Evolutionary conservation across 92 coral and sea anemone species (phyloP).

Genomic region (Porites lobata): DNA sequence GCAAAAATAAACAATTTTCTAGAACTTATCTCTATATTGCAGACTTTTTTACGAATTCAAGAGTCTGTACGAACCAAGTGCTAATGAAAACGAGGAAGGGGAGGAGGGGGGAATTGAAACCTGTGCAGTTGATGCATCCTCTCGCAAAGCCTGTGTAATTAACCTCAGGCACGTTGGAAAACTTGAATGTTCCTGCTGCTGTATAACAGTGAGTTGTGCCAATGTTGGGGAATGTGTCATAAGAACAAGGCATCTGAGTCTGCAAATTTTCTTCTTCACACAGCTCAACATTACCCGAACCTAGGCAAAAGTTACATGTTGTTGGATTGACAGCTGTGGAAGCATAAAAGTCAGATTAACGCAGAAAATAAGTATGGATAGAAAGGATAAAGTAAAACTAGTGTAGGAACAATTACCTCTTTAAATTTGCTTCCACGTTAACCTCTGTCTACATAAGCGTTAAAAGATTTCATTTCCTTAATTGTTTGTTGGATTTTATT

Average conservation of each 20-base stretch:
- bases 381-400: no score
- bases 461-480: no score
- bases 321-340: background rate
- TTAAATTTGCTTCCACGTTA: background rate
- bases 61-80: no score
- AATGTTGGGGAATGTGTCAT: background rate
- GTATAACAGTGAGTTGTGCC: conserved; percentile 20
- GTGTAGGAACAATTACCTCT: no score
- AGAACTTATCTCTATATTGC: no score
- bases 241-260: background rate
- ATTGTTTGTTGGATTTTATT: no score
- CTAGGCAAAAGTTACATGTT: background rate
- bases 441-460: no score
- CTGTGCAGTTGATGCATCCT: conserved; percentile 13
- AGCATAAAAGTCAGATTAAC: background rate
- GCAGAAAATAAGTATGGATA: background rate
- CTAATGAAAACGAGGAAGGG: no score
- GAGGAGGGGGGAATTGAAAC: background rate
- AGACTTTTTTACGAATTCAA: no score
- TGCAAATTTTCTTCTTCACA: background rate
- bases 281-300: background rate
- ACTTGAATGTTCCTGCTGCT: conserved; percentile 19
- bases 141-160: background rate
- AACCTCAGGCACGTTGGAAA: background rate
- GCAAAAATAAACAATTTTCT: no score